A percentile compares a stretch with the other conserved stretches of the same genome.
phyloP scores from a whole-genome alignment of 2,113 vertebrate genomes.

The Regulus satrapa region DNA sequence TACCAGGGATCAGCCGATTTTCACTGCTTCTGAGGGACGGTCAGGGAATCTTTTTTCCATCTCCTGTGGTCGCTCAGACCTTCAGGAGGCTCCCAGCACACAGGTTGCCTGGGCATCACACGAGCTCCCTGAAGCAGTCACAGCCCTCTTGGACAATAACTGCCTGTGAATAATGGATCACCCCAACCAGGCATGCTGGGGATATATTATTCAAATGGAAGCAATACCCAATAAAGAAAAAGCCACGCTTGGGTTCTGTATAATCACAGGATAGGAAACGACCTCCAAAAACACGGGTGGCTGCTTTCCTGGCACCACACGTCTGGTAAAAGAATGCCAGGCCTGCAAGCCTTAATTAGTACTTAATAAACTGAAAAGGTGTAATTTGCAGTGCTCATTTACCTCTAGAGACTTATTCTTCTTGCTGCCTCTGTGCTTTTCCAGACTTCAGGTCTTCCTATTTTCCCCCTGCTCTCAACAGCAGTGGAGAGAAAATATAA shows the following conservation, averaged over 20 bases:
- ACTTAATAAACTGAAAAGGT: slow-evolving; percentile 40
- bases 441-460: not conserved
- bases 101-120: not conserved
- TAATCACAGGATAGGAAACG: slow-evolving; percentile 7
- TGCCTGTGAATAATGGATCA: not conserved
- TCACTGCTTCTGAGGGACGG: not conserved
- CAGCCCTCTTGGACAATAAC: not conserved
- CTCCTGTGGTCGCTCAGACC: not conserved
- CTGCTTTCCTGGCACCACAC: not conserved
- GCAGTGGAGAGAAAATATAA: not conserved
- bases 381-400: slow-evolving; percentile 33
- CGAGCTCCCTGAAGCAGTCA: not conserved
- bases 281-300: not conserved
- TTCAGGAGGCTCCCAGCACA: not conserved
- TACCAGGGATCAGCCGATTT: not conserved
- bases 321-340: not conserved
- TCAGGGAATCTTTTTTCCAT: not conserved
- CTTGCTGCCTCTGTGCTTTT: not conserved
- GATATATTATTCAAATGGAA: slow-evolving; percentile 26
- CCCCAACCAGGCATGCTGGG: not conserved
- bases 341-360: slow-evolving; percentile 33
- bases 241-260: not conserved
- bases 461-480: not conserved
- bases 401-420: not conserved
- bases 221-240: slow-evolving; percentile 3